Conservation (phyloP, 2,888 invertebrate species). For the Cynaeus angustus region DNA sequence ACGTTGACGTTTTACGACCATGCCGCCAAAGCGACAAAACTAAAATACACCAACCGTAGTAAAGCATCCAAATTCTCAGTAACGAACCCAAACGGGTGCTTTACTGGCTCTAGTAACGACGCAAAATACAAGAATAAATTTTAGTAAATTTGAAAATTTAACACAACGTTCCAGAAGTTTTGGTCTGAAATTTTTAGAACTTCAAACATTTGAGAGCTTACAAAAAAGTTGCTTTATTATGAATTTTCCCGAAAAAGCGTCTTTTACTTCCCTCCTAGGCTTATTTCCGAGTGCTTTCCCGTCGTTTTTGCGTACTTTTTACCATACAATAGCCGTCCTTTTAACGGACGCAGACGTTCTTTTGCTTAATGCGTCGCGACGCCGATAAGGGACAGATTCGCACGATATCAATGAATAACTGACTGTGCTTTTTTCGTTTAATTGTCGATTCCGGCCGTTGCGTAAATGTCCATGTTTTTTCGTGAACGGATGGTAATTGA, state of each 20-base stretch:
- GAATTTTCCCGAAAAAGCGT: neutral
- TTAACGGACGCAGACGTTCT: constrained; percentile 12
- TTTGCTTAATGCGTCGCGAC: constrained; percentile 14
- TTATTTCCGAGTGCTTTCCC: neutral
- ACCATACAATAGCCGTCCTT: constrained; percentile 10
- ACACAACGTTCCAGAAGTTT: too few relatives aligned
- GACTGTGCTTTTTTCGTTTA: constrained; percentile 3
- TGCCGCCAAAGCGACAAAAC: too few relatives aligned
- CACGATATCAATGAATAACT: constrained; percentile 6
- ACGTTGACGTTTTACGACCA: too few relatives aligned
- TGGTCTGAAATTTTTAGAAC: too few relatives aligned
- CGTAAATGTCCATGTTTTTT: neutral
- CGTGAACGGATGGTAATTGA: constrained; percentile 2
- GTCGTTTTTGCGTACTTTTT: constrained; percentile 13
- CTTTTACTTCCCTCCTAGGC: neutral
- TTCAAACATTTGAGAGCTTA: too few relatives aligned
- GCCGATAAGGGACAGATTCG: neutral
- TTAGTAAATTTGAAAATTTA: too few relatives aligned
- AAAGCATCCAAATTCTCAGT: too few relatives aligned
- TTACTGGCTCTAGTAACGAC: too few relatives aligned
- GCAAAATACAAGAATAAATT: too few relatives aligned
- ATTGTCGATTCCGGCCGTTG: constrained; percentile 11
- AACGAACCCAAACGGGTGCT: too few relatives aligned
- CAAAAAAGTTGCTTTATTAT: too few relatives aligned
- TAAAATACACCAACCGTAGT: too few relatives aligned